Evolutionary conservation across 2,797 vertebrate genomes (phyloP), one percentile per base, ranked within the genome.

Genomic region (Pelochelys cantorii): DNA sequence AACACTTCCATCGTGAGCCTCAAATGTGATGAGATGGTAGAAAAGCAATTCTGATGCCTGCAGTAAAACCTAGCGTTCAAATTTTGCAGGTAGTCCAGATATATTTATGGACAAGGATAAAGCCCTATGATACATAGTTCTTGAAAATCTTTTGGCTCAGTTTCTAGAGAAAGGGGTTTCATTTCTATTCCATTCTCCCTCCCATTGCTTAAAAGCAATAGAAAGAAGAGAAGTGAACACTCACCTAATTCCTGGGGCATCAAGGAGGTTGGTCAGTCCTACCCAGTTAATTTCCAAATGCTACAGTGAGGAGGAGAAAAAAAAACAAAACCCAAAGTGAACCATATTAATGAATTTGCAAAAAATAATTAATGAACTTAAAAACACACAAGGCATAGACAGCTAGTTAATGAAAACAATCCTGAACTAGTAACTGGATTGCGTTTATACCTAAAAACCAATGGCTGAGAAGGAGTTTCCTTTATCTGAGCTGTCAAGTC

Each of bases 241-340:
- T 97, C 78, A 99, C 99, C 98, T 99, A 97, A 99, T 98, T 29
- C 98, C 99, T 7, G 99, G 99, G 62, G 96, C 98, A 94, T 99
- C 99, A 96, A 99, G 96, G 55, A 99, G 94, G 97, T 99, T 99
- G 93, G 98, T 99, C 96, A 99, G 96, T 55, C 99, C 99, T 0
- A 99, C 99, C 99, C 99, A 99, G 98, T 98, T 99, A 96, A 99
- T 98, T 90, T 99, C 96, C 88, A 99, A 93, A 27, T 98, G 97
- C 98, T 98, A 83, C 25, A 92, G 83, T 1, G 90, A 82, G 78
- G 14, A 17, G 85, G 54, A 5, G 53, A 18, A 80, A 53, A 37
- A 90, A 15, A 94, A 90, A 95, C 90, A 68, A 34, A 4, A 88
- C 9, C 5, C 9, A 71, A 37, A 89, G 1, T 87, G 18, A 1